Percentiles rank a stretch among this genome's conserved stretches.
Conservation (phyloP, 2,888 invertebrate species). For the Nomada fabriciana region DNA sequence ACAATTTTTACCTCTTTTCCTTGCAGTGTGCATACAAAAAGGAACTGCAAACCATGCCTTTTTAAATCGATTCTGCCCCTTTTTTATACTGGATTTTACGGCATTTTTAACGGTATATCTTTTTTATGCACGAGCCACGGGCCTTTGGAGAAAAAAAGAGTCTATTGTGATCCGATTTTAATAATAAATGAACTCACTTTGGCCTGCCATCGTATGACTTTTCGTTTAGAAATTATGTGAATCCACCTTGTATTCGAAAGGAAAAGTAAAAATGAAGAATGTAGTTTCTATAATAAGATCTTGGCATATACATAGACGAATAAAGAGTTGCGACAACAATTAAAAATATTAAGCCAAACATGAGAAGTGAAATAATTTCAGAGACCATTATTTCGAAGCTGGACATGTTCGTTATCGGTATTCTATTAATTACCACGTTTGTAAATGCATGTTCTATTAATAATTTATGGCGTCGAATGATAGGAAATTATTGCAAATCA, state of each 20-base stretch:
- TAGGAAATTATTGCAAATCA: constrained; percentile 27
- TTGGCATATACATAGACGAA: too few species aligned
- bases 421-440: background rate
- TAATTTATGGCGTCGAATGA: constrained; percentile 7
- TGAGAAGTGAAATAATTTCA: background rate
- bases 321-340: background rate
- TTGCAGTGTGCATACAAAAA: background rate
- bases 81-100: constrained; percentile 3
- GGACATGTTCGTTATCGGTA: background rate
- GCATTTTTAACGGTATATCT: constrained; percentile 33
- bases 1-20: background rate
- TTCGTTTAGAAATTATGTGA: background rate
- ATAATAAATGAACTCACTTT: constrained; percentile 10
- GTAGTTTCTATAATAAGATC: too few species aligned
- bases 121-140: constrained; percentile 20
- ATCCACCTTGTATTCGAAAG: too few species aligned
- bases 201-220: background rate
- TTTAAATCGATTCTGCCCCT: too few species aligned
- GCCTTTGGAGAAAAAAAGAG: constrained; percentile 22
- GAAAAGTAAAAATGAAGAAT: too few species aligned
- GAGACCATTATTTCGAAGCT: background rate
- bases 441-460: constrained; percentile 4
- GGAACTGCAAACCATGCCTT: background rate
- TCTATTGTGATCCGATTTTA: constrained; percentile 42
- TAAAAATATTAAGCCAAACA: background rate